Conservation (phyloP, 2,888 invertebrate species). For the Galerucella pusilla region DNA sequence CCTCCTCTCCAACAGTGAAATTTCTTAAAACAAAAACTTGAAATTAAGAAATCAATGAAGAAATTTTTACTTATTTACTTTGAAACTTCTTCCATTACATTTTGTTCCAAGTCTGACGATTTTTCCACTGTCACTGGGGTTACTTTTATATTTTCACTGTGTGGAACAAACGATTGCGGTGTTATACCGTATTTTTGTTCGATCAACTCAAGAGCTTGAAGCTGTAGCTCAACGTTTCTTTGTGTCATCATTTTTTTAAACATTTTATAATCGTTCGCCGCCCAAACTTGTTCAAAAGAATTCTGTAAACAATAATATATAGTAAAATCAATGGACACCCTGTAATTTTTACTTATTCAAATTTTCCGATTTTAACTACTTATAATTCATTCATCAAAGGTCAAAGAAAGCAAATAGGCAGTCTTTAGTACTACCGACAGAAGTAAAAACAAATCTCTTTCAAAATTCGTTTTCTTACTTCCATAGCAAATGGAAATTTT, state of each 20-base stretch:
- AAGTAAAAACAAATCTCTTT: too few relatives aligned
- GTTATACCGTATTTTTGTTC: slow-evolving; percentile 80
- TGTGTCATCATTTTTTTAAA: slow-evolving; percentile 94
- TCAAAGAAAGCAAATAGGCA: too few relatives aligned
- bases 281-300: slow-evolving; percentile 85
- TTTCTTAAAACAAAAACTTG: slow-evolving; percentile 48
- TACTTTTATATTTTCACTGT: slow-evolving; percentile 51
- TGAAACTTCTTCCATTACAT: slow-evolving; percentile 64
- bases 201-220: slow-evolving; percentile 87
- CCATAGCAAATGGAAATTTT: too few relatives aligned
- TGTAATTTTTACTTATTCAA: too few relatives aligned
- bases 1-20: slow-evolving; percentile 57
- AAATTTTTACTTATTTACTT: slow-evolving; percentile 54
- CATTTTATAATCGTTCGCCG: slow-evolving; percentile 90
- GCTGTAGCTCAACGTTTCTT: slow-evolving; percentile 89
- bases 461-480: too few relatives aligned
- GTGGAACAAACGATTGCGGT: slow-evolving; percentile 72
- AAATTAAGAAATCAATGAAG: neutral
- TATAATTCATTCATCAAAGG: too few relatives aligned
- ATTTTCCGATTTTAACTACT: too few relatives aligned
- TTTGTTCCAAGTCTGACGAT: slow-evolving; percentile 58
- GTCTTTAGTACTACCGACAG: too few relatives aligned
- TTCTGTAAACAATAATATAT: slow-evolving; percentile 60
- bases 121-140: slow-evolving; percentile 64
- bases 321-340: too few relatives aligned